Conservation (phyloP, 2,797 vertebrate genomes). For the Megaceryle alcyon region DNA sequence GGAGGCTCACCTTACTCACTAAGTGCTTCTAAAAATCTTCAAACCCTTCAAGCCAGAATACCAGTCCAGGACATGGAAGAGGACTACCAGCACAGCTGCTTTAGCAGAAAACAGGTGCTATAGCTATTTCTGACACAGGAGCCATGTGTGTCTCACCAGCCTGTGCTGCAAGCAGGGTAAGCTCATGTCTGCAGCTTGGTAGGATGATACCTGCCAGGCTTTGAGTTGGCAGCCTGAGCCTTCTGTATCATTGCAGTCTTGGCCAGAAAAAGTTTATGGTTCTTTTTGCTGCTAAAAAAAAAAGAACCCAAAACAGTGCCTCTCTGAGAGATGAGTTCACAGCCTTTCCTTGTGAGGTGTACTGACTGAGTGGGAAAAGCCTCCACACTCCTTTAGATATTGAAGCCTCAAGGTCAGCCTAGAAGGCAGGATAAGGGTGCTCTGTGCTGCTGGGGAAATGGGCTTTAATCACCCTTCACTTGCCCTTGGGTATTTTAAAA, state of each 20-base stretch:
- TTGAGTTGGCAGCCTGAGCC: not conserved
- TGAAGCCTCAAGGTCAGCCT: not conserved
- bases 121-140: not conserved
- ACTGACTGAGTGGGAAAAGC: not conserved
- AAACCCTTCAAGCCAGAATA: not conserved
- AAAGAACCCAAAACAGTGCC: not conserved
- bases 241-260: fast-evolving
- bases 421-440: not conserved
- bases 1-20: not conserved
- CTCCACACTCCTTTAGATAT: fast-evolving
- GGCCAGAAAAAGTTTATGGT: too few relatives aligned
- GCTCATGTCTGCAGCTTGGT: not conserved
- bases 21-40: not conserved
- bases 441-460: fast-evolving
- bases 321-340: not conserved
- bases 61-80: not conserved
- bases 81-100: not conserved
- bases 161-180: fast-evolving
- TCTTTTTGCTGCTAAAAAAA: not conserved
- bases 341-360: not conserved
- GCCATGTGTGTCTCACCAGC: fast-evolving
- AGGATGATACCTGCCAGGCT: not conserved
- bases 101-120: not conserved
- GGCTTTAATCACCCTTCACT: not conserved
- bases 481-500: fast-evolving